Base-by-base conservation (phyloP, 2,888 invertebrate genomes). In the Agonopterix alstromeriana region DNA sequence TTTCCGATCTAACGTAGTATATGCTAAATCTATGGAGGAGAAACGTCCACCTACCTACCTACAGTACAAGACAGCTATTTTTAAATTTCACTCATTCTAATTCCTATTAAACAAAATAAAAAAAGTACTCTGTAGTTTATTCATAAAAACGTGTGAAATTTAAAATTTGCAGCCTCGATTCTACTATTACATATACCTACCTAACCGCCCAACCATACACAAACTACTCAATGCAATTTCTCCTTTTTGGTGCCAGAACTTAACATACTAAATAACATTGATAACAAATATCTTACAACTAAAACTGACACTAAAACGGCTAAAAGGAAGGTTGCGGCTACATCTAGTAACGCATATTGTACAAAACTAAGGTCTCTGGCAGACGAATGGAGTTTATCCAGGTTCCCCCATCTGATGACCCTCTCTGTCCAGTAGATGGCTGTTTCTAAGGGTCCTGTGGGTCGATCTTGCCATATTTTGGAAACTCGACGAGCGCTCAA, bases 361-460 rank as follows among this genome's bases (percentile, higher is more conserved):
- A 77, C 69, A 55, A 76, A 70, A 1, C 70, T 68, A 4, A 86
- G 63, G 48, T 87, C 70, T 46, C 77, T 70, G 0, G 84, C 65
- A 1, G 62, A 45, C 0, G 83, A 73, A 55, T 82, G 72, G 0
- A 86, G 65, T 0, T 70, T 74, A 10, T 81, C 75, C 1, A 58
- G 54, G 45, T 67, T 59, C 0, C 88, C 85, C 85, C 87, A 88
- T 12, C 86, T 68, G 36, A 90, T 70, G 17, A 91, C 83, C 50
- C 91, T 77, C 53, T 92, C 92, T 35, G 90, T 82, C 84, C 90
- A 90, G 78, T 90, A 92, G 0, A 91, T 75, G 0, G 91, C 91
- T 0, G 88, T 90, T 48, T 91, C 88, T 27, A 92, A 53, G 0
- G 92, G 91, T 5, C 84, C 68, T 10, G 77, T 73, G 48, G 82